Conservation (phyloP, 1,140 invertebrate genomes). For the Cardiocondyla obscurior region DNA sequence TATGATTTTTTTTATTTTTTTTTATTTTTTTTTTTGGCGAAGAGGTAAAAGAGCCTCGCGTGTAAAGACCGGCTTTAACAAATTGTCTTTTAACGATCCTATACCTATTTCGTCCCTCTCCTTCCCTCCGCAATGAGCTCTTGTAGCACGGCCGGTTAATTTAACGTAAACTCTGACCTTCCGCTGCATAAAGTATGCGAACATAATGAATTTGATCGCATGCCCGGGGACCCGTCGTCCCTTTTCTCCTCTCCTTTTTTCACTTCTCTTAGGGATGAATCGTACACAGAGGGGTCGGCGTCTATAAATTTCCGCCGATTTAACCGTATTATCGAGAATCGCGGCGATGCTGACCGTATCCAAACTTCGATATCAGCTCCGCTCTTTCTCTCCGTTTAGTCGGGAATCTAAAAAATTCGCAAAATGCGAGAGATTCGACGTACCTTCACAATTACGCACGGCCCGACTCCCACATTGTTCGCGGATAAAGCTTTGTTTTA, state of each 20-base stretch:
- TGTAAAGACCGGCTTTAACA: constrained; percentile 55
- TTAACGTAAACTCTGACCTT: constrained; percentile 46
- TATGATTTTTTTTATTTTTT: too few relatives aligned
- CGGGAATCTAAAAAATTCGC: constrained; percentile 17
- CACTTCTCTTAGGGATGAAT: background rate
- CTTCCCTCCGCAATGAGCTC: constrained; percentile 12
- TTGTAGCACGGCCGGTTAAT: constrained; percentile 23
- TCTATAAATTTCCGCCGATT: constrained; percentile 44
- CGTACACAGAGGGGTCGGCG: background rate
- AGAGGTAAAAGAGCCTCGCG: constrained; percentile 19
- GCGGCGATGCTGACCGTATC: background rate
- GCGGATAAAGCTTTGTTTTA: background rate
- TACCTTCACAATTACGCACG: background rate
- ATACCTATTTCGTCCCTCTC: constrained; percentile 28
- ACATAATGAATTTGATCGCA: constrained; percentile 52
- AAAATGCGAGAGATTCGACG: constrained; percentile 14
- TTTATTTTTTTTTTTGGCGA: background rate
- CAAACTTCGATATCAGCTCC: constrained; percentile 19
- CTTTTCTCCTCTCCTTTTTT: background rate
- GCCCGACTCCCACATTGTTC: background rate
- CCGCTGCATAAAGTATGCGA: constrained; percentile 29
- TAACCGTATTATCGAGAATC: constrained; percentile 44
- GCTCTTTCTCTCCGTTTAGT: background rate
- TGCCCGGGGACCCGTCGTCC: background rate
- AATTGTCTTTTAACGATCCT: constrained; percentile 63